A percentile compares a stretch with the other conserved stretches of the same genome.
phyloP scores from a whole-genome alignment of 2,797 vertebrate genomes.

The Lemur catta region DNA sequence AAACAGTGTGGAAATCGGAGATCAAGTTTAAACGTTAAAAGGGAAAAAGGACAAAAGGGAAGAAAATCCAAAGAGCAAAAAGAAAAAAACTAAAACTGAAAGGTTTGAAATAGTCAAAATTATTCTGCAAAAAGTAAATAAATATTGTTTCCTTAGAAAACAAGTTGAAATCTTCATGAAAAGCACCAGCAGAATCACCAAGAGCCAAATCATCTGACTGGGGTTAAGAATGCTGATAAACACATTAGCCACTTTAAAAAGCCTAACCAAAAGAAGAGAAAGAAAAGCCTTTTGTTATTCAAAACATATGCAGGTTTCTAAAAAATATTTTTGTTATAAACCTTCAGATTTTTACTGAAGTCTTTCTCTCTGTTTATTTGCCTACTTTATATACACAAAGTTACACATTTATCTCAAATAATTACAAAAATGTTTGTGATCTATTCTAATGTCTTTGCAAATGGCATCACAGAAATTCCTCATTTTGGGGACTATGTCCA shows the following conservation, averaged over 20 bases:
- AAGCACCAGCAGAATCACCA: not conserved
- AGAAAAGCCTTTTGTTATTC: slow-evolving; percentile 33
- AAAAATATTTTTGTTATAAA: slow-evolving; percentile 6
- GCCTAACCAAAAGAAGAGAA: not conserved
- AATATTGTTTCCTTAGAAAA: not conserved
- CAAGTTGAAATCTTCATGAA: not conserved
- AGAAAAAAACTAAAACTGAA: not conserved
- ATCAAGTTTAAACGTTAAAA: not conserved
- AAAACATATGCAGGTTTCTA: slow-evolving; percentile 30
- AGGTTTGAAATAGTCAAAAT: not conserved
- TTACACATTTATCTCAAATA: slow-evolving; percentile 9
- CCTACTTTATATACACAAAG: not conserved
- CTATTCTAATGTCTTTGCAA: not conserved
- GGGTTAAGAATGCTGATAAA: slow-evolving; percentile 1
- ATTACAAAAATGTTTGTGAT: not conserved
- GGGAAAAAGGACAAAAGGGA: not conserved
- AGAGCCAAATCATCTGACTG: not conserved
- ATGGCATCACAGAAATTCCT: not conserved
- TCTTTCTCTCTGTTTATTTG: slow-evolving; percentile 16
- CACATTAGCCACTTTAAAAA: not conserved
- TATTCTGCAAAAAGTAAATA: not conserved
- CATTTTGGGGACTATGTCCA: not conserved
- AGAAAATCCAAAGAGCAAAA: not conserved
- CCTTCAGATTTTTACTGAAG: slow-evolving; percentile 2
- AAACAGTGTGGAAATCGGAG: not conserved